phyloP scores from a whole-genome alignment of 2,113 vertebrate genomes.

The Thamnophis sirtalis region DNA sequence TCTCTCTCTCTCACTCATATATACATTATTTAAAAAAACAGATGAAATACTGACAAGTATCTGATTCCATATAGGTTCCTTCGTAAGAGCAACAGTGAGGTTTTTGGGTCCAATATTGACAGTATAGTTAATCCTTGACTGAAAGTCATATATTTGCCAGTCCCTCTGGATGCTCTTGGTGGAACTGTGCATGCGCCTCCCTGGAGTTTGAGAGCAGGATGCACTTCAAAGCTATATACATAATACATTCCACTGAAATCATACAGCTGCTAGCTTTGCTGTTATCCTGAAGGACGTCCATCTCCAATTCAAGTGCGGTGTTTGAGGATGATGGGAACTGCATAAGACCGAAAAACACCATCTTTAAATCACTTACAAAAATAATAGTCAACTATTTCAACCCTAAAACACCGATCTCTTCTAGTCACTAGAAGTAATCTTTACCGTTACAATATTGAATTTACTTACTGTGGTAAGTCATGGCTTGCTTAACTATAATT shows the following conservation, averaged over 20 bases:
- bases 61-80: constrained; percentile 60
- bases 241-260: constrained; percentile 67
- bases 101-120: constrained; percentile 42
- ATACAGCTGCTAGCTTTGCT: constrained; percentile 61
- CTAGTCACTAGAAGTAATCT: neutral
- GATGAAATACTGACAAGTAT: constrained; percentile 45
- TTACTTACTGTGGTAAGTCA: neutral
- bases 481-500: neutral
- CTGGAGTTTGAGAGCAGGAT: constrained; percentile 57
- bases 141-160: constrained; percentile 37
- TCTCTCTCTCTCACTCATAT: neutral
- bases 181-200: constrained; percentile 61
- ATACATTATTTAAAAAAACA: neutral
- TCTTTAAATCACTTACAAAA: neutral
- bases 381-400: neutral
- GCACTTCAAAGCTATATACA: constrained; percentile 69
- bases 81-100: constrained; percentile 31
- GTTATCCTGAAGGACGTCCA: constrained; percentile 57
- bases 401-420: neutral
- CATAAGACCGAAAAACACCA: constrained; percentile 46
- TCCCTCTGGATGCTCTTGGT: constrained; percentile 48
- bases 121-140: constrained; percentile 42
- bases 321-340: constrained; percentile 76
- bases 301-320: constrained; percentile 68
- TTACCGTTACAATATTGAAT: neutral